These are phyloP conservation scores for Minunthozetes semirufus DNA, from an alignment of 2,888 invertebrate species.

Conservation along the genomic window DNA sequence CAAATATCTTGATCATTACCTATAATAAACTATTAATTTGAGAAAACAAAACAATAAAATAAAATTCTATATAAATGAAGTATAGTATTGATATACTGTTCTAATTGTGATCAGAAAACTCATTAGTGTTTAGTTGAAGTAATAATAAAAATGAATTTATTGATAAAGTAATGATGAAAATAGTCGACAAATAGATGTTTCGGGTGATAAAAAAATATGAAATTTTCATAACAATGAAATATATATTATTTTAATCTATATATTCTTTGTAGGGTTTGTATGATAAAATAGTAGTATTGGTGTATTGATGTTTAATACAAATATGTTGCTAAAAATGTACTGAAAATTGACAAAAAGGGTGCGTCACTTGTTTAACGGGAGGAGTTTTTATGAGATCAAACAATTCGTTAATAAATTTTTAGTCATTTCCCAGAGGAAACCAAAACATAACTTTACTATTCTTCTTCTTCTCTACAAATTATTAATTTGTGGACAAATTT, in stretches of 20 bases:
- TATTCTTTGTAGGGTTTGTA: not conserved
- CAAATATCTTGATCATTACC: no score
- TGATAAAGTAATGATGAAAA: not conserved
- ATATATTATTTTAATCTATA: not conserved
- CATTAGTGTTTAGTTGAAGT: not conserved
- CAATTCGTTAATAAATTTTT: constrained; percentile 4
- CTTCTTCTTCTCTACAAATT: not conserved
- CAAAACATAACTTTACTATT: not conserved
- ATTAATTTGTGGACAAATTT: not conserved
- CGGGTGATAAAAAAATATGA: not conserved
- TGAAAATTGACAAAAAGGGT: constrained; percentile 28
- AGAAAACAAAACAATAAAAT: no score
- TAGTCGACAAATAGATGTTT: not conserved
- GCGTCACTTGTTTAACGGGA: constrained; percentile 25
- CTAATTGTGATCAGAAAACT: not conserved
- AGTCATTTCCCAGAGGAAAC: constrained; percentile 6
- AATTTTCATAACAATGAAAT: not conserved
- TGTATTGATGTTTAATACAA: not conserved
- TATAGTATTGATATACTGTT: not conserved
- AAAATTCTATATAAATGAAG: no score
- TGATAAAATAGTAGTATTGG: not conserved
- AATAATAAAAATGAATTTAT: not conserved
- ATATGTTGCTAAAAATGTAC: constrained; percentile 8
- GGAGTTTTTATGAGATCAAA: constrained; percentile 19
- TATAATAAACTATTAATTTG: no score